Percentiles rank a stretch among this genome's conserved stretches.
Conservation (phyloP, 2,888 invertebrate genomes). For the Platerodrilus igneus region DNA sequence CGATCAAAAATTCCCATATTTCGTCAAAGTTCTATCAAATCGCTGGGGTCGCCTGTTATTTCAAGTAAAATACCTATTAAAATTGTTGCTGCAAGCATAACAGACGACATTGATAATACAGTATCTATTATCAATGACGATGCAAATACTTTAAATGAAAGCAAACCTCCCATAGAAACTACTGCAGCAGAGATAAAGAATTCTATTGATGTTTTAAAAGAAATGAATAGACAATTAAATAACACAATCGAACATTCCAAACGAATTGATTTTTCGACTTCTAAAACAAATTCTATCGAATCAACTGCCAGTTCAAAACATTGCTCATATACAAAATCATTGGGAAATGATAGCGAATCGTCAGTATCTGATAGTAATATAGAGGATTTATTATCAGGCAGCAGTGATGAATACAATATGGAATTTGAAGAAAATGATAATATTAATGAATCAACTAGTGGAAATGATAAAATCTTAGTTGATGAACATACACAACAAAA, state of each 20-base stretch:
- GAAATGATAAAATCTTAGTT: conserved; percentile 35
- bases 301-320: conserved; percentile 44
- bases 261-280: conserved; percentile 29
- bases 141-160: no score
- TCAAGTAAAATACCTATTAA: conserved; percentile 41
- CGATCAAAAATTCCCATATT: conserved; percentile 44
- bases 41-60: conserved; percentile 28
- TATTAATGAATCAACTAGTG: conserved; percentile 43
- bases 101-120: no score
- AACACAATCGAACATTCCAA: conserved; percentile 12
- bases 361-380: conserved; percentile 48
- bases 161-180: conserved; percentile 27
- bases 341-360: conserved; percentile 46
- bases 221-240: conserved; percentile 28
- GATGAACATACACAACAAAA: conserved; percentile 31
- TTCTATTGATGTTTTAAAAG: conserved; percentile 30
- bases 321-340: conserved; percentile 45
- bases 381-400: conserved; percentile 38
- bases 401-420: conserved; percentile 40
- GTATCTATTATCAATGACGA: no score
- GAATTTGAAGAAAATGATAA: conserved; percentile 44
- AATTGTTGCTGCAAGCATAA: no score
- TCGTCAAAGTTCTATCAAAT: conserved; percentile 37
- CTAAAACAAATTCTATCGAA: conserved; percentile 42
- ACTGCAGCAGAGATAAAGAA: conserved; percentile 31